A percentile compares a stretch with the other conserved stretches of the same genome.
Evolutionary conservation across 2,113 vertebrate genomes (phyloP).

Genomic region (Percina caprodes): DNA sequence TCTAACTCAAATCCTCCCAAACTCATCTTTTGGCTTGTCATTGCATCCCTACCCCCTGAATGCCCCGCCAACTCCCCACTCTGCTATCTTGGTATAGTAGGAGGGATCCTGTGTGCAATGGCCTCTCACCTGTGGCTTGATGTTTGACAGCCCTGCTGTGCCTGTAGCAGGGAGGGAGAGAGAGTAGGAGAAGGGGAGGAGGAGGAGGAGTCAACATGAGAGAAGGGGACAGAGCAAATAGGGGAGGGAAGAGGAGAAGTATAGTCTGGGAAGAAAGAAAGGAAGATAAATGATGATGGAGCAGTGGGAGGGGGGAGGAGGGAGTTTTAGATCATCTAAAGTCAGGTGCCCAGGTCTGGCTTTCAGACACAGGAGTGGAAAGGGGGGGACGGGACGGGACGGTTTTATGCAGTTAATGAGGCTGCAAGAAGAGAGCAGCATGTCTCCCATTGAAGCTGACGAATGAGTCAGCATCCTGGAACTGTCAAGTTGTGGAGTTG

Average conservation of each 20-base stretch:
- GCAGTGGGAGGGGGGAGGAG: constrained; percentile 33
- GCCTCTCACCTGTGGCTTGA: constrained; percentile 60
- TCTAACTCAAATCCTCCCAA: constrained; percentile 10
- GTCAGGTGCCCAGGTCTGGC: constrained; percentile 54
- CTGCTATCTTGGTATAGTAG: constrained; percentile 46
- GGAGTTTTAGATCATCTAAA: constrained; percentile 63
- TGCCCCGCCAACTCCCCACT: constrained; percentile 8
- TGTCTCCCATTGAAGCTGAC: constrained; percentile 50
- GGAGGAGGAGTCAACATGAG: constrained; percentile 41
- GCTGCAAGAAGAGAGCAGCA: neutral
- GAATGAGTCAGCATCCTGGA: constrained; percentile 69
- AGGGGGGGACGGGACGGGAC: neutral
- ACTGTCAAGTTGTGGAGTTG: constrained; percentile 24
- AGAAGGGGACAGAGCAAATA: constrained; percentile 27
- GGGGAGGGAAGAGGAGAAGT: constrained; percentile 17
- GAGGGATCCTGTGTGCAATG: constrained; percentile 67
- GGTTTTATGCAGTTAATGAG: constrained; percentile 61
- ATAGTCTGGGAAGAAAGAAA: constrained; percentile 37
- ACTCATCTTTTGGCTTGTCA: constrained; percentile 57
- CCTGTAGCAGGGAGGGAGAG: constrained; percentile 15
- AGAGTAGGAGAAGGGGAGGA: neutral
- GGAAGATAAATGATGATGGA: constrained; percentile 64
- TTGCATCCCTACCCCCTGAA: constrained; percentile 21
- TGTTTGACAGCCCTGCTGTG: constrained; percentile 70
- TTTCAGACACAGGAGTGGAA: constrained; percentile 15